phyloP scores from a whole-genome alignment of 2,797 vertebrate genomes.

The Chrysolophus pictus region DNA sequence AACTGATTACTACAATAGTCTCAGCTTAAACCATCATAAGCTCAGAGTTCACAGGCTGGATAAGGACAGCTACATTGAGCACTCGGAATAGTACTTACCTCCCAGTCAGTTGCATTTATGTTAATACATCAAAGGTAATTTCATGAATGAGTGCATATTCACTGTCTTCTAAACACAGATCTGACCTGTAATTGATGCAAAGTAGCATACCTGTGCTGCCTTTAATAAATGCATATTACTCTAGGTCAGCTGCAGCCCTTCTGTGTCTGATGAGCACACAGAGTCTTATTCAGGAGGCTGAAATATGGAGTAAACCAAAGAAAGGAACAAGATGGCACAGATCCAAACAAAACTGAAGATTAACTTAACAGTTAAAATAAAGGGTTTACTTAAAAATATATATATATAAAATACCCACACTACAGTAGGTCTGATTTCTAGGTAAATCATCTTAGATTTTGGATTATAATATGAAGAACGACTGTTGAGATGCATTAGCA shows the following conservation, averaged over 20 bases:
- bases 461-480: background rate
- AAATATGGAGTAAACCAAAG: background rate
- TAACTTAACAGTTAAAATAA: background rate
- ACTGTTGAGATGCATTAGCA: background rate
- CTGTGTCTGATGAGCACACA: background rate
- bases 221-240: background rate
- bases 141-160: background rate
- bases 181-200: background rate
- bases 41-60: rapidly evolving
- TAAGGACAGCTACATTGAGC: background rate
- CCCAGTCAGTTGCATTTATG: background rate
- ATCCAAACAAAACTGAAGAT: background rate
- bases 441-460: background rate
- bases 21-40: background rate
- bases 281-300: background rate
- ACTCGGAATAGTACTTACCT: background rate
- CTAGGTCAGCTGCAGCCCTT: background rate
- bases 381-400: background rate
- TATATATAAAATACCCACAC: background rate
- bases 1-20: background rate
- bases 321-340: background rate
- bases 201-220: background rate
- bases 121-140: background rate
- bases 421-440: background rate
- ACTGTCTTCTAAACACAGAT: background rate